These are phyloP conservation scores for Drosophila elegans DNA, from an alignment of 1,140 invertebrate genomes.

Conservation along the genomic window DNA sequence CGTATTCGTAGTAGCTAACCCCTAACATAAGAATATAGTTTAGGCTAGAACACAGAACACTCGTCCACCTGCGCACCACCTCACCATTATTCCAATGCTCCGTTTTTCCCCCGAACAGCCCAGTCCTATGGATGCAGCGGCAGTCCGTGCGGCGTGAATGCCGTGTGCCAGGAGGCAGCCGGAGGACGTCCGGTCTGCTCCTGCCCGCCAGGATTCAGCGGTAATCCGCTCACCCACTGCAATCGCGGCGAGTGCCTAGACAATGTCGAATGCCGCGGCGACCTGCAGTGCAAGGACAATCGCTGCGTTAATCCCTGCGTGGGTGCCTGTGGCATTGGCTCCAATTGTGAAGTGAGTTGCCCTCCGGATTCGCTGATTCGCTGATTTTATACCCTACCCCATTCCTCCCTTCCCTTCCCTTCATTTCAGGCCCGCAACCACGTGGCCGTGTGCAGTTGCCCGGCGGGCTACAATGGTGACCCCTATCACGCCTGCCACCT, in stretches of 20 bases:
- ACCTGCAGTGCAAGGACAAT: slow-evolving; percentile 91
- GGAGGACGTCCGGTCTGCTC: slow-evolving; percentile 89
- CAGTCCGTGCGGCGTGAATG: slow-evolving; percentile 87
- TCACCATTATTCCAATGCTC: slow-evolving; percentile 2
- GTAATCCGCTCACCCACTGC: slow-evolving; percentile 89
- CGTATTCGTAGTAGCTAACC: slow-evolving; percentile 17
- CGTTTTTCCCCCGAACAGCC: slow-evolving; percentile 18
- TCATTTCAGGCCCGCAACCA: slow-evolving; percentile 89
- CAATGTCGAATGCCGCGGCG: slow-evolving; percentile 87
- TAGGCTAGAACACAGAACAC: neutral
- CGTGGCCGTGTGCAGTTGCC: slow-evolving; percentile 93
- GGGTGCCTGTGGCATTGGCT: slow-evolving; percentile 90
- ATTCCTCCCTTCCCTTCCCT: slow-evolving; percentile 36
- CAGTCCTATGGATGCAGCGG: slow-evolving; percentile 77
- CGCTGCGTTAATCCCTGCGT: slow-evolving; percentile 92
- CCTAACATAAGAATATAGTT: slow-evolving; percentile 1
- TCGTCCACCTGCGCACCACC: slow-evolving; percentile 13
- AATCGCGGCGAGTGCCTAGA: slow-evolving; percentile 88
- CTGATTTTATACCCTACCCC: no score
- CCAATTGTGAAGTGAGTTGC: slow-evolving; percentile 88
- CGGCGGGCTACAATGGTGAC: slow-evolving; percentile 93
- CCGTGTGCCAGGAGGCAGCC: slow-evolving; percentile 87
- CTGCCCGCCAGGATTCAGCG: slow-evolving; percentile 89
- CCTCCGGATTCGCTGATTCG: no score
- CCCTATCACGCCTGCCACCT: slow-evolving; percentile 88